Percentiles rank a stretch among this genome's conserved stretches.
Evolutionary conservation across 2,888 invertebrate species (phyloP).

Genomic region (Himalopsyche tibetana): DNA sequence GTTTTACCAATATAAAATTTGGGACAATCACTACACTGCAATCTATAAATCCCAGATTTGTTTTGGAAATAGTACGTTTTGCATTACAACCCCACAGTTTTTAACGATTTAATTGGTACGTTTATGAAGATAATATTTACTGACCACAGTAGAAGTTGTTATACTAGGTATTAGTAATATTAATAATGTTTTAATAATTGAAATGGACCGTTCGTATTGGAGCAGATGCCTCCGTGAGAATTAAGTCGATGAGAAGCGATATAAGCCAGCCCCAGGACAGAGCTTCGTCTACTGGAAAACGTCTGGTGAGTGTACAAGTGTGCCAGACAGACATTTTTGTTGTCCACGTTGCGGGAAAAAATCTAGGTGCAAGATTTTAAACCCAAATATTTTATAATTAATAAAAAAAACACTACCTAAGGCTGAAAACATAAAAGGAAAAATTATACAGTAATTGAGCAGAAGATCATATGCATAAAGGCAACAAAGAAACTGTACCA

Average conservation of each 20-base stretch:
- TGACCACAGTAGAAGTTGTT: not conserved
- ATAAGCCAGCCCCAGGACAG: conserved; percentile 76
- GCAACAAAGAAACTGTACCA: no score
- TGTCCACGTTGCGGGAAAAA: conserved; percentile 71
- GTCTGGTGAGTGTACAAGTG: conserved; percentile 77
- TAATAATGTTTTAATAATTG: not conserved
- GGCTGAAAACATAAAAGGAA: no score
- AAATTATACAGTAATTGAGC: no score
- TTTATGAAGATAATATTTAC: not conserved
- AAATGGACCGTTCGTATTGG: conserved; percentile 71
- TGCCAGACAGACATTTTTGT: conserved; percentile 73
- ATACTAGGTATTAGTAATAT: conserved; percentile 13
- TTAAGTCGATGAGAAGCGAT: conserved; percentile 73
- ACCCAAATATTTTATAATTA: no score
- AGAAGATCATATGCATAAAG: no score
- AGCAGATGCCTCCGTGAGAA: conserved; percentile 76
- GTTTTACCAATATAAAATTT: no score
- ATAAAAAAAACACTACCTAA: no score
- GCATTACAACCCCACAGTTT: no score
- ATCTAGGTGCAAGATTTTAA: conserved; percentile 68
- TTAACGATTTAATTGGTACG: no score
- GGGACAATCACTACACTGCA: no score
- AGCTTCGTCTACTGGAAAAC: conserved; percentile 71
- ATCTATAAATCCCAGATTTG: no score
- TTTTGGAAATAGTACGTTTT: no score